Base-by-base conservation (phyloP, 2,113 vertebrate species). In the Corythornis cristatus region DNA sequence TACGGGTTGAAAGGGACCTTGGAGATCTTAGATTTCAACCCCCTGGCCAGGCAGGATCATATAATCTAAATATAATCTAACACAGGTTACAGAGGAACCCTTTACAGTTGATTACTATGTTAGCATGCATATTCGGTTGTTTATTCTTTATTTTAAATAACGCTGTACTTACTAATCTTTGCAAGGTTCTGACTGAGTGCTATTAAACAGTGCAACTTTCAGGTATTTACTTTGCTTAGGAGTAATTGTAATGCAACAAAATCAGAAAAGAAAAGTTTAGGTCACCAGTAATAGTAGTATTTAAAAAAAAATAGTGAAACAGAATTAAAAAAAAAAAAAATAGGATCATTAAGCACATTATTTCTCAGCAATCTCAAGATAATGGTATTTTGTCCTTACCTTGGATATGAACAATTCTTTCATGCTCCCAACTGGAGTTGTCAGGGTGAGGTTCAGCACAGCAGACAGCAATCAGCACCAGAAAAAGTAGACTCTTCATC, bases 331-430 rank as follows among this genome's bases (percentile, higher is more conserved):
- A 81, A 83, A 91, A 93, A 89, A 81, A 81, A 93, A 89, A 11
- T 37, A 37, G 37, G 29, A 77, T 37, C 37, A 89, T 21, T 70
- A 92, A 88, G 14, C 70, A 86, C 50, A 79, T 79, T 82, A 74
- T 80, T 82, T 43, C 60, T 51, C 73, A 86, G 78, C 29, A 78
- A 86, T 28, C 83, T 83, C 54, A 70, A 94, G 74, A 60, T n/a
- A 87, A 7, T 62, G 58, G 10, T 25, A 88, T 86, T 93, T 92
- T 83, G 64, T 76, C 96, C 99, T 98, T 99, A 99, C 99, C 99
- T 98, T 97, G 98, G 90, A 99, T 72, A 78, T 99, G 99, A 97
- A 99, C 98, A 92, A 98, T 99, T 95, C 98, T 98, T 84, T 98
- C 98, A 91, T 97, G 96, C 71, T 97, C 98, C 96, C 98, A 95